phyloP scores from a whole-genome alignment of 2,888 invertebrate species.

The Cristatella mucedo region DNA sequence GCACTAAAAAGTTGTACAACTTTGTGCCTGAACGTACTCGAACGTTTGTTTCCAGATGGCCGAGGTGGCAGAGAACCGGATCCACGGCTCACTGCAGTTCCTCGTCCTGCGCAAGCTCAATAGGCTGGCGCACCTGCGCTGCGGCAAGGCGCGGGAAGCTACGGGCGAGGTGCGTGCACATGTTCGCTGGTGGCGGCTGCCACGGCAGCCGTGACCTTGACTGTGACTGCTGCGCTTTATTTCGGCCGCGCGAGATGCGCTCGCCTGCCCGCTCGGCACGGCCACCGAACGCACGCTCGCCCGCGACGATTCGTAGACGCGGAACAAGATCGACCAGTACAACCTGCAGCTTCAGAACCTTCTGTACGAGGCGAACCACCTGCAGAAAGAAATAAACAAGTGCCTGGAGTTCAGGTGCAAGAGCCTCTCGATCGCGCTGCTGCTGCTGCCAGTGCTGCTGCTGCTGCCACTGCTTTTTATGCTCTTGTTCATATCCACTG shows the following conservation, averaged over 20 bases:
- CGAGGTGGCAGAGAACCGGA: constrained; percentile 51
- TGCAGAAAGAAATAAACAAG: constrained; percentile 82
- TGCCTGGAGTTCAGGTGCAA: constrained; percentile 83
- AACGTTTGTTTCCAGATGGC: constrained; percentile 16
- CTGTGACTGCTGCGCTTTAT: too few species aligned
- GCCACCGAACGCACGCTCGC: neutral
- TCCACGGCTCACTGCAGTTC: constrained; percentile 58
- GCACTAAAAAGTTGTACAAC: too few species aligned
- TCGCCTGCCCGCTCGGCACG: too few species aligned
- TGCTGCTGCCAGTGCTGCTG: too few species aligned
- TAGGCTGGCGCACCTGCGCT: constrained; percentile 70
- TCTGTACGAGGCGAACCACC: constrained; percentile 77
- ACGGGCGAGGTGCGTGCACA: constrained; percentile 45
- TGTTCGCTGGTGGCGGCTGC: constrained; percentile 1
- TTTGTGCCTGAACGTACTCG: too few species aligned
- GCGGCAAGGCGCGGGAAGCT: constrained; percentile 63
- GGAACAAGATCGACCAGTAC: constrained; percentile 72
- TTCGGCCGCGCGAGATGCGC: too few species aligned
- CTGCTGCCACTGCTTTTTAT: too few species aligned
- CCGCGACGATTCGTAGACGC: constrained; percentile 44
- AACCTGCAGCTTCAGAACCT: constrained; percentile 80
- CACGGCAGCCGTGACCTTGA: too few species aligned
- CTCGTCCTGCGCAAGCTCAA: constrained; percentile 76
- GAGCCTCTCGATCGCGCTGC: too few species aligned
- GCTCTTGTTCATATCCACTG: too few species aligned